Percentiles rank a stretch among this genome's conserved stretches.
Conservation (phyloP, 2,113 vertebrate species). For the Sporophila hypoxantha region DNA sequence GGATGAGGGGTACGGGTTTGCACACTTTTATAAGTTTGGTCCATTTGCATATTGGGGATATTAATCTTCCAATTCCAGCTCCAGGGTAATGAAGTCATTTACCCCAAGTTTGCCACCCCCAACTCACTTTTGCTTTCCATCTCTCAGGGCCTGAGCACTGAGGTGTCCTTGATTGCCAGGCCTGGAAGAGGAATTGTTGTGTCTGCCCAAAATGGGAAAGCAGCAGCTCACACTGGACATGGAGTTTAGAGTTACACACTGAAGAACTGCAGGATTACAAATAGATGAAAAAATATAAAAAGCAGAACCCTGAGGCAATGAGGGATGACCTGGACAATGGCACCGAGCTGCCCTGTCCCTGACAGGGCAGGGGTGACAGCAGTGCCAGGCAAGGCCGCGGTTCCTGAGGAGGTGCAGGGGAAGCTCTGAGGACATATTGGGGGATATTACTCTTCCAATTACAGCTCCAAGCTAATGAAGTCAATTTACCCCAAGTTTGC, state of each 20-base stretch:
- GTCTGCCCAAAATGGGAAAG: background rate
- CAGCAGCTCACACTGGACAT: background rate
- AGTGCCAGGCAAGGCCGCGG: too few relatives aligned
- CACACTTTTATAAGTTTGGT: background rate
- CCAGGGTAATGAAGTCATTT: background rate
- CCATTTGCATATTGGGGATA: background rate
- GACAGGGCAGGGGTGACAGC: too few relatives aligned
- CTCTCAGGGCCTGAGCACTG: background rate
- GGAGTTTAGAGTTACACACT: background rate
- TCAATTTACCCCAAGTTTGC: background rate
- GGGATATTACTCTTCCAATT: background rate
- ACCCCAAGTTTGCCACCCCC: background rate
- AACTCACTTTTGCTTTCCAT: background rate
- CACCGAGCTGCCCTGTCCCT: too few relatives aligned
- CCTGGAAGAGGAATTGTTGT: background rate
- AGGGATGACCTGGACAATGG: too few relatives aligned
- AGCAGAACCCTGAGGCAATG: too few relatives aligned
- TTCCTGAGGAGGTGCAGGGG: too few relatives aligned
- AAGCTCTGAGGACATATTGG: background rate
- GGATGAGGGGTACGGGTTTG: rapidly evolving
- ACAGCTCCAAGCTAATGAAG: background rate
- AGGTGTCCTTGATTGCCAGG: background rate
- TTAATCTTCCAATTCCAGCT: background rate
- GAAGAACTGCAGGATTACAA: background rate
- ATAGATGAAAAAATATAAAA: too few relatives aligned